Base-by-base conservation (phyloP, 2,888 invertebrate species). In the Dasypogon diadema region DNA sequence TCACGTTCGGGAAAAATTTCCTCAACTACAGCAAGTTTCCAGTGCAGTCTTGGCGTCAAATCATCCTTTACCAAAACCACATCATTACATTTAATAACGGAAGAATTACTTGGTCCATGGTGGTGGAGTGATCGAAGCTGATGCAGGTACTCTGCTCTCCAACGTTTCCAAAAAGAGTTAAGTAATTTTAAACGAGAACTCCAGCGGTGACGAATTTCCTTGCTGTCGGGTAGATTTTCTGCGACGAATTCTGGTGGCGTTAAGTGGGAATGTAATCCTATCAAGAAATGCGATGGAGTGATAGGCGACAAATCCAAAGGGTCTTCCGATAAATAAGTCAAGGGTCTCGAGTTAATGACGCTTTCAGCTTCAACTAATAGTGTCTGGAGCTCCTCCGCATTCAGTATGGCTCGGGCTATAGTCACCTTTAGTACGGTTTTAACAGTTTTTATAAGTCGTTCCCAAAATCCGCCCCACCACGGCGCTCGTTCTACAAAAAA, bases 401-500 rank as follows among this genome's bases (percentile, higher is more conserved):
- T 22, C 5, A 55, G 14, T 6, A 8, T 55, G 10, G 55, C 8
- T 4, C 55, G 55, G 55, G 21, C 55, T 10, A 55, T 55, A n/a
- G 55, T 55, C 8, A 2, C 14, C n/a, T 55, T 55, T 1, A 24
- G 22, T 55, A 55, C 10, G n/a, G 18, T 6, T 22, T 55, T 55
- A 5, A 55, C 55, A 22, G 2, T 55, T n/a, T 22, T 2, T n/a
- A 21, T 22, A n/a, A 55, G 14, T 8, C 55, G 18, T 55, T 55
- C 55, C n/a, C n/a, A n/a, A n/a, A n/a, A n/a, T n/a, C n/a, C n/a
- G n/a, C n/a, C n/a, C n/a, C n/a, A n/a, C n/a, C 55, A 55, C 1
- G 55, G 55, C 18, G 55, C 55, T 55, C 21, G 18, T 55, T 55
- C 21, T 12, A 55, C 55, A 22, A 55, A 21, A 22, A 55, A 55